phyloP scores from a whole-genome alignment of 1,140 invertebrate genomes.

The Drosophila mauritiana region DNA sequence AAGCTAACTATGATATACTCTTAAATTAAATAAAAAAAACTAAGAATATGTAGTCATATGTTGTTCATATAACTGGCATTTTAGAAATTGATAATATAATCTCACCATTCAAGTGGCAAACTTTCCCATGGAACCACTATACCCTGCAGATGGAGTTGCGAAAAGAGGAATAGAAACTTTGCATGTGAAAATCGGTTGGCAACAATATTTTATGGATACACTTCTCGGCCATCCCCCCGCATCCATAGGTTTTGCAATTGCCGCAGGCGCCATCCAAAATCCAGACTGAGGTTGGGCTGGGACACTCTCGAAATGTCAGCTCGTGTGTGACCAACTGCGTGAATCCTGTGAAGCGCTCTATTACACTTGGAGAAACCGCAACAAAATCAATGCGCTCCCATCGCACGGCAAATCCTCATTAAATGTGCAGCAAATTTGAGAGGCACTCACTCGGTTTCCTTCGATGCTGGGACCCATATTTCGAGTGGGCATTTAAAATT shows the following conservation, averaged over 20 bases:
- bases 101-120: not conserved
- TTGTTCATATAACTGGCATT: not conserved
- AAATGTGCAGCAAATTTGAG: conserved; percentile 28
- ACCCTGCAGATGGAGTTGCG: not conserved
- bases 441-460: not conserved
- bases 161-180: conserved; percentile 33
- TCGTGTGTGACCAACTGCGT: conserved; percentile 31
- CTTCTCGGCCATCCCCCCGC: conserved; percentile 18
- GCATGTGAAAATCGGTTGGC: conserved; percentile 69
- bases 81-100: not conserved
- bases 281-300: not conserved
- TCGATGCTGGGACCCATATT: not conserved
- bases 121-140: not conserved
- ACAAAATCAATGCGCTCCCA: not conserved
- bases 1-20: not conserved
- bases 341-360: conserved; percentile 2
- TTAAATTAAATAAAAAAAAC: not conserved
- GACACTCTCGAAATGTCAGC: conserved; percentile 1
- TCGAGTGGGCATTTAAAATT: conserved; percentile 32
- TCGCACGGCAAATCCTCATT: conserved; percentile 11
- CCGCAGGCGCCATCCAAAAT: conserved; percentile 43
- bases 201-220: conserved; percentile 72
- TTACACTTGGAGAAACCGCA: conserved; percentile 11
- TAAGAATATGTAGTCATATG: no score
- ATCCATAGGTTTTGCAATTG: conserved; percentile 55